Conservation (phyloP, 1,140 invertebrate genomes). For the Drosophila sturtevanti region DNA sequence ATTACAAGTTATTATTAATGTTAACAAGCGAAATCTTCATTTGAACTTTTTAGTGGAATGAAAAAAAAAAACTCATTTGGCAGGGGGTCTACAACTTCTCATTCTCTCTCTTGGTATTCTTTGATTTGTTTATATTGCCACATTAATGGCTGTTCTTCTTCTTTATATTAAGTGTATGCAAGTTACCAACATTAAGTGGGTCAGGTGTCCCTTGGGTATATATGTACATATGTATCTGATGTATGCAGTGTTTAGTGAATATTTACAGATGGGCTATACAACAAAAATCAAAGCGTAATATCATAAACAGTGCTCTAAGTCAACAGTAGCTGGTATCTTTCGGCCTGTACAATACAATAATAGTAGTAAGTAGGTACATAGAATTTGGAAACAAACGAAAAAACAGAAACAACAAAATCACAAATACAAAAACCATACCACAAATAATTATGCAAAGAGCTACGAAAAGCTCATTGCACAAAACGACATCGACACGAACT, state of each 20-base stretch:
- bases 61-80: conserved; percentile 60
- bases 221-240: neutral
- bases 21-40: conserved; percentile 74
- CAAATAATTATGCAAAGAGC: conserved; percentile 75
- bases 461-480: conserved; percentile 65
- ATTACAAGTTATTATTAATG: conserved; percentile 80
- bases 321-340: conserved; percentile 43
- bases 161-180: no score
- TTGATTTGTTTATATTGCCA: conserved; percentile 47
- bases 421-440: conserved; percentile 55
- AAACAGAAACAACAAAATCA: conserved; percentile 27
- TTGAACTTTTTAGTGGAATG: conserved; percentile 51
- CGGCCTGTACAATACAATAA: conserved; percentile 24
- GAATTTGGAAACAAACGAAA: conserved; percentile 47
- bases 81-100: conserved; percentile 44
- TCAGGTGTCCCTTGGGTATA: conserved; percentile 72
- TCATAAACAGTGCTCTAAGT: conserved; percentile 36
- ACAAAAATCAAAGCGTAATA: conserved; percentile 1
- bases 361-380: conserved; percentile 29
- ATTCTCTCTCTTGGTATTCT: neutral
- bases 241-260: neutral
- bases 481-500: conserved; percentile 75
- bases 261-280: conserved; percentile 47
- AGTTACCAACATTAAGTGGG: conserved; percentile 65
- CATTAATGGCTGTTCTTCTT: conserved; percentile 70